phyloP scores from a whole-genome alignment of 2,888 invertebrate genomes.

The Drosophila koepferae region DNA sequence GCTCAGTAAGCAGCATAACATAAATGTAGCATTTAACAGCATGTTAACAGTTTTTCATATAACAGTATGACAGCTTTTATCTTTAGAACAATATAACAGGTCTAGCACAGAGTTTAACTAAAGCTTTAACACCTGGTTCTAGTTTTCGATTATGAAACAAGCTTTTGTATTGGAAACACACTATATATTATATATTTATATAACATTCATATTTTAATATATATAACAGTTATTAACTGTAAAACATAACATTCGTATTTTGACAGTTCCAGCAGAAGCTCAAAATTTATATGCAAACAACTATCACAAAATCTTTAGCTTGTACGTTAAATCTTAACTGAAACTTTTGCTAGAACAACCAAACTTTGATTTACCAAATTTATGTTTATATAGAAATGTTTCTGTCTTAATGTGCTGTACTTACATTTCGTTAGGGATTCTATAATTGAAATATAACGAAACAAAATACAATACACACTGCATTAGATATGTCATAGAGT shows the following conservation, averaged over 20 bases:
- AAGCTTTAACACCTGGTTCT: slow-evolving; percentile 19
- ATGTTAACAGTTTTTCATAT: not conserved
- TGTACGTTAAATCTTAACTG: not conserved
- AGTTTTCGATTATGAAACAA: slow-evolving; percentile 17
- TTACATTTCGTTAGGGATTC: slow-evolving; percentile 74
- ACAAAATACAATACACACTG: slow-evolving; percentile 70
- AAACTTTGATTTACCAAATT: slow-evolving; percentile 12
- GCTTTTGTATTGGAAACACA: slow-evolving; percentile 15
- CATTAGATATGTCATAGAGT: slow-evolving; percentile 58
- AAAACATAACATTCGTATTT: slow-evolving; percentile 15
- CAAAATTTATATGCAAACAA: not conserved
- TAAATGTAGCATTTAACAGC: slow-evolving; percentile 28
- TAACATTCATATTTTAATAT: slow-evolving; percentile 13
- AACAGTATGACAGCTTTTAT: slow-evolving; percentile 6
- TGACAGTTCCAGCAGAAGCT: slow-evolving; percentile 1
- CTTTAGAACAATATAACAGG: slow-evolving; percentile 13
- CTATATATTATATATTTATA: slow-evolving; percentile 2
- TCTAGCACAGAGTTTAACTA: not conserved
- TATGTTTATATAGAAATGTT: not conserved
- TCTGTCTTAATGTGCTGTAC: slow-evolving; percentile 48
- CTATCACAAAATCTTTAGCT: not conserved
- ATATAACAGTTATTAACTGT: slow-evolving; percentile 9
- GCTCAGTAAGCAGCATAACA: slow-evolving; percentile 10
- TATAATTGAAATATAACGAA: slow-evolving; percentile 70
- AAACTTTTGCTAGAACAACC: slow-evolving; percentile 6